These are phyloP conservation scores for Xiphophorus maculatus DNA, from an alignment of 2,113 vertebrate species.

Conservation along the genomic window DNA sequence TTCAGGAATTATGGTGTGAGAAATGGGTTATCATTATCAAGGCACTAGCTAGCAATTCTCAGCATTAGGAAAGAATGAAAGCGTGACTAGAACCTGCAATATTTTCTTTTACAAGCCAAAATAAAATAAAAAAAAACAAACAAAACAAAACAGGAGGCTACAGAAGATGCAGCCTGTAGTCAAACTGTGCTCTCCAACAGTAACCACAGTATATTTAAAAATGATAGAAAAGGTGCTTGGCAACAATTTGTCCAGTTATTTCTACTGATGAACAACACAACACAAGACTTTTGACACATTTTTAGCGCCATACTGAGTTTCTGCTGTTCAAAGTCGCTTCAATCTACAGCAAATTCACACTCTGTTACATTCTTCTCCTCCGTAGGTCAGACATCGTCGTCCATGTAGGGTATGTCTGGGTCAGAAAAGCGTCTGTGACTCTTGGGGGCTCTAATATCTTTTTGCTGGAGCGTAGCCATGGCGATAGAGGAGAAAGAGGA, in stretches of 20 bases:
- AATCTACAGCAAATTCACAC: not conserved
- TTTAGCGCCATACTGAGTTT: slow-evolving; percentile 24
- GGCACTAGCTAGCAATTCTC: slow-evolving; percentile 70
- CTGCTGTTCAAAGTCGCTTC: slow-evolving; percentile 8
- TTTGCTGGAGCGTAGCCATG: slow-evolving; percentile 1
- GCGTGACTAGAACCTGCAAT: slow-evolving; percentile 65
- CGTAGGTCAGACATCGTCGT: slow-evolving; percentile 54
- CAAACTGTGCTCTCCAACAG: slow-evolving; percentile 29
- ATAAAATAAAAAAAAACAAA: slow-evolving; percentile 5
- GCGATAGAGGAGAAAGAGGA: slow-evolving; percentile 48
- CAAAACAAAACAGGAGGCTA: slow-evolving; percentile 22
- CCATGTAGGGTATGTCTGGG: slow-evolving; percentile 78
- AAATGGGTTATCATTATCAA: slow-evolving; percentile 54
- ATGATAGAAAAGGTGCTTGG: slow-evolving; percentile 81
- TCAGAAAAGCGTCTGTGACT: slow-evolving; percentile 88
- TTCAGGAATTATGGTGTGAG: slow-evolving; percentile 21
- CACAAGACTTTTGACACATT: slow-evolving; percentile 22
- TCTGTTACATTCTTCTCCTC: not conserved
- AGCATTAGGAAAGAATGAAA: slow-evolving; percentile 61
- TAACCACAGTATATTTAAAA: slow-evolving; percentile 67
- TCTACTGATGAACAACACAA: slow-evolving; percentile 32
- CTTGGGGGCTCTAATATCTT: slow-evolving; percentile 26
- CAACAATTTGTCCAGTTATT: slow-evolving; percentile 60
- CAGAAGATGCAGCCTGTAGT: slow-evolving; percentile 41
- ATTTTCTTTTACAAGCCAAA: slow-evolving; percentile 63